Evolutionary conservation across 2,888 invertebrate genomes (phyloP).

Genomic region (Tetranychus piercei): DNA sequence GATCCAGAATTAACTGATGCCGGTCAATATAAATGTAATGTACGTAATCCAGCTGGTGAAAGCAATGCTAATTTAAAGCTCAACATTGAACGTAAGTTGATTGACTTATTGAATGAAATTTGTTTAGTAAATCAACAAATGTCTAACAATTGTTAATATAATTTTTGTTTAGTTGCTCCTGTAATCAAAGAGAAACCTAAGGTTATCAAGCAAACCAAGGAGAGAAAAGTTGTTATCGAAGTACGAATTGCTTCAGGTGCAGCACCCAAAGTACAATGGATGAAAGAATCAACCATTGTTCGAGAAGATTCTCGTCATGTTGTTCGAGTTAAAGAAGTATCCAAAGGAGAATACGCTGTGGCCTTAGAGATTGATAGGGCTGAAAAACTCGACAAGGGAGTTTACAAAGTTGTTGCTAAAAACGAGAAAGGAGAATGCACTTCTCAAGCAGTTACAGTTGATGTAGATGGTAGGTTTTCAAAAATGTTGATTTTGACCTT

Average conservation of each 20-base stretch:
- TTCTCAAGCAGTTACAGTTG: conserved; percentile 69
- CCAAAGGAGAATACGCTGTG: conserved; percentile 65
- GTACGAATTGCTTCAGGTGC: conserved; percentile 82
- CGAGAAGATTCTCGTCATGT: conserved; percentile 55
- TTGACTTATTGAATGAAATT: conserved; percentile 25
- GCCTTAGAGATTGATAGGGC: conserved; percentile 74
- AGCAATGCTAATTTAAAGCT: conserved; percentile 88
- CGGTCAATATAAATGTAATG: conserved; percentile 92
- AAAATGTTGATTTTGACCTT: conserved; percentile 17
- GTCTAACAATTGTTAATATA: background rate
- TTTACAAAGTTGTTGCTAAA: conserved; percentile 80
- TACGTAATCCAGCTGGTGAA: conserved; percentile 87
- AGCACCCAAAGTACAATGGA: conserved; percentile 82
- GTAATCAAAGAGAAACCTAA: conserved; percentile 76
- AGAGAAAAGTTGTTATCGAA: conserved; percentile 77
- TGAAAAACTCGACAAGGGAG: conserved; percentile 51
- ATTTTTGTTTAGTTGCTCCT: conserved; percentile 49
- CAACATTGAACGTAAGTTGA: conserved; percentile 77
- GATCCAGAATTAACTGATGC: conserved; percentile 89
- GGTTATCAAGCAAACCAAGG: conserved; percentile 74
- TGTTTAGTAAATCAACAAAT: background rate
- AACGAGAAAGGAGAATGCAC: conserved; percentile 88
- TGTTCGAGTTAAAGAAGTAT: conserved; percentile 53
- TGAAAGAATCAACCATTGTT: conserved; percentile 61
- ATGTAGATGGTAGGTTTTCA: conserved; percentile 40